Evolutionary conservation across 1,140 invertebrate species (phyloP).

Genomic region (Ceratosolen solmsi): DNA sequence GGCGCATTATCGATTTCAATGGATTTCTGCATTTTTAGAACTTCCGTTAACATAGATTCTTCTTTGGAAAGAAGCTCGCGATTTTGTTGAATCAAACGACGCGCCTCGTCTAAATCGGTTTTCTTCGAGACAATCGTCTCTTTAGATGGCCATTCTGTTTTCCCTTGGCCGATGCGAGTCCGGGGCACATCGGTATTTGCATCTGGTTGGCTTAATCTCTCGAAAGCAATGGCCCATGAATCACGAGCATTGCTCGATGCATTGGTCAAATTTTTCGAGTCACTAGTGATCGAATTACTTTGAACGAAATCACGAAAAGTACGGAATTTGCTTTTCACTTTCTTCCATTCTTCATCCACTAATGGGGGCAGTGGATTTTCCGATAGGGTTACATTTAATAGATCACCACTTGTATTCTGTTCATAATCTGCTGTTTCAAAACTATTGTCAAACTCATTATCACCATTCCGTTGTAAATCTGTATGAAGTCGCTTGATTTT

Average conservation of each 20-base stretch:
- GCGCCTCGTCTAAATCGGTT: not conserved
- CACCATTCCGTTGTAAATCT: not conserved
- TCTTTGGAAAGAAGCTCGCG: not conserved
- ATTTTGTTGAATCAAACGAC: not conserved
- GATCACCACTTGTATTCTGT: conserved; percentile 66
- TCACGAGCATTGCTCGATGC: not conserved
- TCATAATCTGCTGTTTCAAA: conserved; percentile 61
- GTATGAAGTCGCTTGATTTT: conserved; percentile 63
- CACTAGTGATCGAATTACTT: not conserved
- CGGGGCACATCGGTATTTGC: not conserved
- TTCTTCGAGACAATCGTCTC: not conserved
- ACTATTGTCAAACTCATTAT: conserved; percentile 48
- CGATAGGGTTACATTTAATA: conserved; percentile 63
- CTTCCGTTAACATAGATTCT: not conserved
- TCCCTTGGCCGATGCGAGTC: too few species aligned
- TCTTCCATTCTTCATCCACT: conserved; percentile 44
- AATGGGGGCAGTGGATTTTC: conserved; percentile 57
- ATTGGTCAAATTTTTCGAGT: not conserved
- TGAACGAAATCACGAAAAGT: not conserved
- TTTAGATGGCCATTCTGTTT: not conserved
- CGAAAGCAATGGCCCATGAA: not conserved
- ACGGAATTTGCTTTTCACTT: not conserved
- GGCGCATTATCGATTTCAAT: not conserved
- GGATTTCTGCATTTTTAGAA: not conserved
- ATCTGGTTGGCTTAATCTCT: not conserved